A percentile compares a stretch with the other conserved stretches of the same genome.
Conservation (phyloP, 2,888 invertebrate genomes). For the Ctena decussata region DNA sequence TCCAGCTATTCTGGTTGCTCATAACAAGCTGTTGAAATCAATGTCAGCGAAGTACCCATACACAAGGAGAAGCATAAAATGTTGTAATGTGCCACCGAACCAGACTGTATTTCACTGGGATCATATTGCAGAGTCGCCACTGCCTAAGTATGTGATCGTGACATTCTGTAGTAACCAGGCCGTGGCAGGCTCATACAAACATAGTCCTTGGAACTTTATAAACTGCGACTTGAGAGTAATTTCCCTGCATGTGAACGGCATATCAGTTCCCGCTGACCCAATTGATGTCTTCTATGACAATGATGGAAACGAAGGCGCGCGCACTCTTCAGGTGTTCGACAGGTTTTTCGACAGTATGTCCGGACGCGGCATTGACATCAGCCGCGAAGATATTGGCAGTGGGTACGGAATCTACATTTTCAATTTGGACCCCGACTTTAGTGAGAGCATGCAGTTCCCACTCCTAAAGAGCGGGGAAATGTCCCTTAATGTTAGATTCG, state of each 20-base stretch:
- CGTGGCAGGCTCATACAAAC: neutral
- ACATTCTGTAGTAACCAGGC: conserved; percentile 1
- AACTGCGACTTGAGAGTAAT: conserved; percentile 12
- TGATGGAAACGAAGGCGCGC: neutral
- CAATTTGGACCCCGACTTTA: conserved; percentile 1
- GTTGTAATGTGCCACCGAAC: conserved; percentile 13
- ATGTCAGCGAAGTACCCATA: conserved; percentile 20
- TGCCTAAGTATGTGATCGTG: conserved; percentile 22
- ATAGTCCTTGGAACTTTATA: neutral
- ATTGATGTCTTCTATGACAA: conserved; percentile 6
- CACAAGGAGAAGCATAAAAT: neutral
- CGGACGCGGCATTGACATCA: neutral
- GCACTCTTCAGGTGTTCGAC: neutral
- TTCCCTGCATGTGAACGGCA: conserved; percentile 6
- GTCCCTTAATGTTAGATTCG: neutral
- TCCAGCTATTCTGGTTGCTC: conserved; percentile 21
- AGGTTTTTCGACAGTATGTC: neutral
- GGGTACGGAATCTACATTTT: neutral
- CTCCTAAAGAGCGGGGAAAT: conserved; percentile 16
- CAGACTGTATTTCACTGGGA: conserved; percentile 28
- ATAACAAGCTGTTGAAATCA: conserved; percentile 16
- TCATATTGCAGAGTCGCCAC: conserved; percentile 1
- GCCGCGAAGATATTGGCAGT: neutral
- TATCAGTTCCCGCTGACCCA: conserved; percentile 1
- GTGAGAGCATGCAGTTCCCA: conserved; percentile 14